Evolutionary conservation across 2,113 vertebrate species (phyloP).

Genomic region (Pagrus major): DNA sequence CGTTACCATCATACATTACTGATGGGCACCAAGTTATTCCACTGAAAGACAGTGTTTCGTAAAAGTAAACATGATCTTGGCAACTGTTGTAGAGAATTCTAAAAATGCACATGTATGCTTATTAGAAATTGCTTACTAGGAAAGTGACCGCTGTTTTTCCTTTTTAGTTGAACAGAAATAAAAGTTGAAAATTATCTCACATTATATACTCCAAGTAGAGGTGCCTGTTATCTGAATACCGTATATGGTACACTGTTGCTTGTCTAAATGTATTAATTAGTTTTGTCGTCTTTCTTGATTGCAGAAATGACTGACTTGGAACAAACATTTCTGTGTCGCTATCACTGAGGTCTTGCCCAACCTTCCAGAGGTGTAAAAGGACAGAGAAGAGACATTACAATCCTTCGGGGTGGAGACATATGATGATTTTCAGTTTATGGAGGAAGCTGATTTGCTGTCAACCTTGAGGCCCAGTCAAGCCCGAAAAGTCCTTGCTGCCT

Average conservation of each 20-base stretch:
- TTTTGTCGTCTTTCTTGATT: constrained; percentile 23
- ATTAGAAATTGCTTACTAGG: too few species aligned
- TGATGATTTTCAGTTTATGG: constrained; percentile 33
- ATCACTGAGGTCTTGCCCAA: constrained; percentile 61
- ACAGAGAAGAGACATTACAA: constrained; percentile 49
- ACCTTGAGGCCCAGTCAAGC: constrained; percentile 34
- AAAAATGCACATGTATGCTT: too few species aligned
- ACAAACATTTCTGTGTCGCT: constrained; percentile 37
- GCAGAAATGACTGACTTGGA: constrained; percentile 46
- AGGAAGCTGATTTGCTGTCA: constrained; percentile 48
- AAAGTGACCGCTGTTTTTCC: too few species aligned
- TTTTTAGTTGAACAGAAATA: too few species aligned
- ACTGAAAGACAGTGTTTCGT: too few species aligned
- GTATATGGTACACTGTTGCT: background rate
- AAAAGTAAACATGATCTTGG: too few species aligned
- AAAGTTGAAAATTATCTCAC: too few species aligned
- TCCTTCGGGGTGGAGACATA: constrained; percentile 37
- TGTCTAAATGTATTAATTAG: background rate
- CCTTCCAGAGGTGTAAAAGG: constrained; percentile 39
- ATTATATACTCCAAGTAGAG: too few species aligned
- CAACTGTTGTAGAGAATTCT: too few species aligned
- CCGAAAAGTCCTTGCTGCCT: constrained; percentile 37
- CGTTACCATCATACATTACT: too few species aligned
- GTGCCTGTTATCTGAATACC: too few species aligned
- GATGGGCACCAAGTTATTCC: too few species aligned